Percentiles rank a stretch among this genome's conserved stretches.
phyloP scores from a whole-genome alignment of 2,797 vertebrate genomes.

The Melanotaenia boesemani region DNA sequence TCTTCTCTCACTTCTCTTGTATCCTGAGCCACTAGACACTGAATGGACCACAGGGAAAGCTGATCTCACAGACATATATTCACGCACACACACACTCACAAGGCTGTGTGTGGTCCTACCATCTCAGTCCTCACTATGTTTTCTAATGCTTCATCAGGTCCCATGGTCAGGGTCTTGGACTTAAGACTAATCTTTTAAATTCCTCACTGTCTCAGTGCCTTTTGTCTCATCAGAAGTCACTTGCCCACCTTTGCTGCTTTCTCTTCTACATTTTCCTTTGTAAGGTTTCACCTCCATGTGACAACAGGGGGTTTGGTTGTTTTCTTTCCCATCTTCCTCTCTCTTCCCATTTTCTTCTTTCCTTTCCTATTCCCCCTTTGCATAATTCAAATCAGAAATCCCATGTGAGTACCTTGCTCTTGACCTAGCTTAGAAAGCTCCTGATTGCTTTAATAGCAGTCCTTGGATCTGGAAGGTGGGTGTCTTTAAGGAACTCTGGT shows the following conservation, averaged over 20 bases:
- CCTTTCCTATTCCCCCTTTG: slow-evolving; percentile 57
- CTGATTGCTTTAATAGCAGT: slow-evolving; percentile 87
- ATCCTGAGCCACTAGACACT: slow-evolving; percentile 72
- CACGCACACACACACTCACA: slow-evolving; percentile 36
- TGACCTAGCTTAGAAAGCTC: slow-evolving; percentile 78
- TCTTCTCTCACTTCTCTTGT: slow-evolving; percentile 71
- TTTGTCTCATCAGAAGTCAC: slow-evolving; percentile 60
- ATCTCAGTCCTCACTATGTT: slow-evolving; percentile 59
- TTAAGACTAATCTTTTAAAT: slow-evolving; percentile 73
- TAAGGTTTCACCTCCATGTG: slow-evolving; percentile 40
- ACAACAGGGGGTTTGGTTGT: slow-evolving; percentile 47
- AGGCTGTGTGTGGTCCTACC: slow-evolving; percentile 71
- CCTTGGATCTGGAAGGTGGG: slow-evolving; percentile 77
- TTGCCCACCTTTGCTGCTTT: slow-evolving; percentile 37
- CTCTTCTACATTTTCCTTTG: slow-evolving; percentile 26
- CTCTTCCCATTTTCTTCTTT: slow-evolving; percentile 56
- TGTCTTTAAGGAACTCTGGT: slow-evolving; percentile 74
- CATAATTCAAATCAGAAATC: slow-evolving; percentile 81
- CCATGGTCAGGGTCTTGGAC: slow-evolving; percentile 59
- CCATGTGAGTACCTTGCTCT: slow-evolving; percentile 77
- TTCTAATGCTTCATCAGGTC: slow-evolving; percentile 73
- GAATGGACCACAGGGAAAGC: slow-evolving; percentile 77
- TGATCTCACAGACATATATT: slow-evolving; percentile 59
- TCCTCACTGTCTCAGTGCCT: slow-evolving; percentile 57
- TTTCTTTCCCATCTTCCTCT: slow-evolving; percentile 56